A percentile compares a stretch with the other conserved stretches of the same genome.
Conservation (phyloP, 2,888 invertebrate genomes). For the Ophion ellenae region DNA sequence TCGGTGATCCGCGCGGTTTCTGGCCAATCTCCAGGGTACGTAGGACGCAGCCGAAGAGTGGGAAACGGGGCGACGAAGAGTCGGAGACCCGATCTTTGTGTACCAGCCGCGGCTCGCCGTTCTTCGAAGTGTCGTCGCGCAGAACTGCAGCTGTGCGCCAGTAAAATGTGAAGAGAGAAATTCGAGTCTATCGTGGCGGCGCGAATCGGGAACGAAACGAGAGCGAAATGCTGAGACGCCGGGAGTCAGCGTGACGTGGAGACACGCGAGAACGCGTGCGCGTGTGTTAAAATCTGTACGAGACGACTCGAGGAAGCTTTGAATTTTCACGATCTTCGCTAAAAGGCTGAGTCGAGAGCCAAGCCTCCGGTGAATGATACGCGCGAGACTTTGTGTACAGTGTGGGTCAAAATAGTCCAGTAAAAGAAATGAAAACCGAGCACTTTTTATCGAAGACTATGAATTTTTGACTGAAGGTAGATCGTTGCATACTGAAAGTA, state of each 20-base stretch:
- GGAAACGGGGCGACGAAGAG: conserved; percentile 16
- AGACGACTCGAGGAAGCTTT: background rate
- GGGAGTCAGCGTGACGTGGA: background rate
- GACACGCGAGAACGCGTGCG: no score
- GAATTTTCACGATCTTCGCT: background rate
- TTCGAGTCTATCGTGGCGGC: background rate
- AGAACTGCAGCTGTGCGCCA: conserved; percentile 63
- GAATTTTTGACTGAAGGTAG: no score
- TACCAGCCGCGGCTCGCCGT: conserved; percentile 22
- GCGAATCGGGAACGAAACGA: background rate
- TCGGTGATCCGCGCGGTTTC: conserved; percentile 6
- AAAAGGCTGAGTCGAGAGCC: background rate
- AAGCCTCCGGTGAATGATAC: background rate
- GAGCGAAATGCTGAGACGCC: conserved; percentile 8
- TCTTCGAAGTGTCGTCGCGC: conserved; percentile 64
- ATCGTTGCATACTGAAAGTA: no score
- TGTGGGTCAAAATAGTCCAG: background rate
- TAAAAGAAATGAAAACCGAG: background rate
- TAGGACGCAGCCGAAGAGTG: conserved; percentile 15
- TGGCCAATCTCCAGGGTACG: conserved; percentile 42
- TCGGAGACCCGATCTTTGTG: conserved; percentile 22
- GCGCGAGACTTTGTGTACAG: background rate
- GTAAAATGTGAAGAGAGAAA: conserved; percentile 25
- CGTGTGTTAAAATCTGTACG: no score
- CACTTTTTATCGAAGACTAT: no score